phyloP scores from a whole-genome alignment of 2,888 invertebrate species.

The Diarsia rubi region DNA sequence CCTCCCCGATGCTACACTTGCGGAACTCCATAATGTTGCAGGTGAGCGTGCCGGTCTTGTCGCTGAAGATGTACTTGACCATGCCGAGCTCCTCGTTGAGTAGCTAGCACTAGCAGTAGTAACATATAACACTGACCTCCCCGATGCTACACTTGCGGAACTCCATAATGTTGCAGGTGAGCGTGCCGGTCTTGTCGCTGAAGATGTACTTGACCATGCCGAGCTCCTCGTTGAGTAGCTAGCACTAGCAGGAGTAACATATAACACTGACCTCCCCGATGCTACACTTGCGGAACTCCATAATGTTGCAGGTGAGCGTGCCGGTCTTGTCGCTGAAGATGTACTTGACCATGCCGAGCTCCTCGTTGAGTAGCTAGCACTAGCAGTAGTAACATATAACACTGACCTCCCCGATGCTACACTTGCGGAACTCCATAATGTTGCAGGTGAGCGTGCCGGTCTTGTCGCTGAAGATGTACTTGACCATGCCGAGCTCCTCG shows the following conservation, averaged over 20 bases:
- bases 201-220: neutral
- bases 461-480: conserved; percentile 99
- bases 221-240: neutral
- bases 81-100: no score
- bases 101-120: no score
- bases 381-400: neutral
- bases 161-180: no score
- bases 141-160: no score
- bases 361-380: neutral
- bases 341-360: conserved; percentile 89
- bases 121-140: no score
- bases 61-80: no score
- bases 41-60: no score
- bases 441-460: conserved; percentile 99
- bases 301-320: conserved; percentile 98
- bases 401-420: conserved; percentile 93
- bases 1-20: no score
- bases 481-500: no score
- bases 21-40: no score
- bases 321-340: conserved; percentile 99
- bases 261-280: conserved; percentile 91
- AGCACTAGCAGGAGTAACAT: neutral
- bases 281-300: conserved; percentile 98
- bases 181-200: no score
- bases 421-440: conserved; percentile 98